Percentiles rank a stretch among this genome's conserved stretches.
These are phyloP conservation scores for Pterostichus madidus DNA, from an alignment of 2,888 invertebrate genomes.

Conservation along the genomic window DNA sequence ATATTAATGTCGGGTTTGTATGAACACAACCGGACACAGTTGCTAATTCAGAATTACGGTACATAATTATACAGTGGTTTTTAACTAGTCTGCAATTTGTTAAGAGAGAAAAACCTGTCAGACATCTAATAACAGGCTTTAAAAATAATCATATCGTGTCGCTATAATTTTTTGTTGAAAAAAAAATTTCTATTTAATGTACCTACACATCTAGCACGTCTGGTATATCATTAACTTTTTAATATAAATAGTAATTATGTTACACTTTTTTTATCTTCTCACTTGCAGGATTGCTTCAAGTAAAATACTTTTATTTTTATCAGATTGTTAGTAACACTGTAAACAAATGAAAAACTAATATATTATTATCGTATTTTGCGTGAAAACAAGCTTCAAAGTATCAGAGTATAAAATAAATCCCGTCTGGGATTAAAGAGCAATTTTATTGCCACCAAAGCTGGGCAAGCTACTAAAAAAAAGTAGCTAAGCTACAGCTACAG, in stretches of 20 bases:
- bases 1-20: constrained; percentile 11
- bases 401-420: not conserved
- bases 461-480: too few relatives aligned
- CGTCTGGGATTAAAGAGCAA: constrained; percentile 1
- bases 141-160: constrained; percentile 47
- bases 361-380: constrained; percentile 28
- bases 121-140: constrained; percentile 51
- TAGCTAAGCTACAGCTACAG: too few relatives aligned
- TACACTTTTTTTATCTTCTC: constrained; percentile 10
- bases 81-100: constrained; percentile 56
- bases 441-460: constrained; percentile 25
- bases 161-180: constrained; percentile 27
- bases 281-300: not conserved
- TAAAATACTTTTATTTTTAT: constrained; percentile 7
- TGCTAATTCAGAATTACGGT: constrained; percentile 50
- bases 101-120: constrained; percentile 50
- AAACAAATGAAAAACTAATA: constrained; percentile 1
- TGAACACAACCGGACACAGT: constrained; percentile 1
- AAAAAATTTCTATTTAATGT: constrained; percentile 39
- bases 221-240: constrained; percentile 32
- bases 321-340: not conserved
- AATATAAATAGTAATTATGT: constrained; percentile 52
- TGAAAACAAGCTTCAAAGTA: constrained; percentile 20
- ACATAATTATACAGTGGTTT: constrained; percentile 47
- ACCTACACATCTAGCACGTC: constrained; percentile 46